Base-by-base conservation (phyloP, 2,113 vertebrate genomes). In the Catharus minimus region DNA sequence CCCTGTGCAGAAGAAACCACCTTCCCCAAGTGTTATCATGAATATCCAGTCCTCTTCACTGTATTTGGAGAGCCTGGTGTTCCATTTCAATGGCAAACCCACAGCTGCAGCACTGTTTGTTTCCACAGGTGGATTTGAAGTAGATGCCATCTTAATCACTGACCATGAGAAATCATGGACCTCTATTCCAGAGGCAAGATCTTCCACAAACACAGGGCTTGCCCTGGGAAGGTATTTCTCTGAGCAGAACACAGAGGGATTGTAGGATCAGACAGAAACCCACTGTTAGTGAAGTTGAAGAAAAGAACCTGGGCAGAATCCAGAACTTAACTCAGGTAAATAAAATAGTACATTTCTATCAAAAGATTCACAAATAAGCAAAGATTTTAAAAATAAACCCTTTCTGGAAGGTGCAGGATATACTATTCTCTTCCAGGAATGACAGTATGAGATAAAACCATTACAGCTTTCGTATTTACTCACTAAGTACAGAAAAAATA, bases 241-340 rank as follows among this genome's bases (percentile, higher is more conserved):
- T 30, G 38, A 68, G 78, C 60, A 92, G 89, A 95, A 95, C 95
- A 94, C 91, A 93, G 95, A 66, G 4, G 39, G 71, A 92, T 95
- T 96, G 94, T 95, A 89, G 75, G 78, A 52, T 71, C 50, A 79
- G 84, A 96, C 95, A 94, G 94, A 94, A 92, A 69, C 30, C 41
- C 82, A 80, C 71, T 95, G 95, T 96, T 91, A 80, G 36, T 0
- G 1, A 85, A 58, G 60, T 32, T 0, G 7, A 85, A 91, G 75
- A 96, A 95, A 89, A 95, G 88, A 94, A 93, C 27, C 52, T 93
- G 92, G 89, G 74, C 32, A 80, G 74, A 93, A 77, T 85, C 92
- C 95, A 95, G 74, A 95, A 69, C 38, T 93, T 85, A 76, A 95
- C 43, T 85, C 67, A 53, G 86, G 84, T 92, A 96, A 96, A 95